A percentile compares a stretch with the other conserved stretches of the same genome.
Evolutionary conservation across 2,113 vertebrate species (phyloP).

Genomic region (Cygnus atratus): DNA sequence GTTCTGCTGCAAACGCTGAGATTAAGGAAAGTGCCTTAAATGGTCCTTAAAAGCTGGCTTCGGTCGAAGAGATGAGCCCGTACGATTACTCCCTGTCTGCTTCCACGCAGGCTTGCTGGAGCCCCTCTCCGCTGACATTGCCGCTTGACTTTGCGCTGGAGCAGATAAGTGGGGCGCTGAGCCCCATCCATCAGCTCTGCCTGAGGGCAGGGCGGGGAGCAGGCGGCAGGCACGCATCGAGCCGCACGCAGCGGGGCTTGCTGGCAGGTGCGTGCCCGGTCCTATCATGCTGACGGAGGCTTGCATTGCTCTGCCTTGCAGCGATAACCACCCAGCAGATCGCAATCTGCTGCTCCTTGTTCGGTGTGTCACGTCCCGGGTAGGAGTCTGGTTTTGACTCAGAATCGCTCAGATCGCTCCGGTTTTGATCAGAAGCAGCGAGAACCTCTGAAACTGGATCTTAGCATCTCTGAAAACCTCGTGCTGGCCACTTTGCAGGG

Average conservation of each 20-base stretch:
- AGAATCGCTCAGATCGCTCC: rapidly evolving
- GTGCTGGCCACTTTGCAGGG: background rate
- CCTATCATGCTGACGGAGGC: background rate
- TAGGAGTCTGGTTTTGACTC: no score
- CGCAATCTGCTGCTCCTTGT: background rate
- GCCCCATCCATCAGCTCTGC: background rate
- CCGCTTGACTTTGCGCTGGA: background rate
- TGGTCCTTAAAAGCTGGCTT: conserved; percentile 9
- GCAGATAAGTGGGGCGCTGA: background rate
- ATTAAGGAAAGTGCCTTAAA: conserved; percentile 31
- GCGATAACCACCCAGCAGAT: rapidly evolving
- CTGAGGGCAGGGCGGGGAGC: rapidly evolving
- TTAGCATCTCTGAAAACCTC: background rate
- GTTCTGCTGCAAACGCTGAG: background rate
- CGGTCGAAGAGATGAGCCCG: background rate
- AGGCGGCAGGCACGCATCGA: rapidly evolving
- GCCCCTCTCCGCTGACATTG: background rate
- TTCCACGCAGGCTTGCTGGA: background rate
- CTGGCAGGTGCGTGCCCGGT: rapidly evolving
- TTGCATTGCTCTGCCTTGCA: background rate
- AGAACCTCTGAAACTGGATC: background rate
- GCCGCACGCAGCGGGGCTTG: rapidly evolving
- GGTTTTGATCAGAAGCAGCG: background rate
- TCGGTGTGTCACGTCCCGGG: background rate
- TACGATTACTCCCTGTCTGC: background rate